phyloP scores from a whole-genome alignment of 1,140 invertebrate genomes.

The Scaptomyza graminum region DNA sequence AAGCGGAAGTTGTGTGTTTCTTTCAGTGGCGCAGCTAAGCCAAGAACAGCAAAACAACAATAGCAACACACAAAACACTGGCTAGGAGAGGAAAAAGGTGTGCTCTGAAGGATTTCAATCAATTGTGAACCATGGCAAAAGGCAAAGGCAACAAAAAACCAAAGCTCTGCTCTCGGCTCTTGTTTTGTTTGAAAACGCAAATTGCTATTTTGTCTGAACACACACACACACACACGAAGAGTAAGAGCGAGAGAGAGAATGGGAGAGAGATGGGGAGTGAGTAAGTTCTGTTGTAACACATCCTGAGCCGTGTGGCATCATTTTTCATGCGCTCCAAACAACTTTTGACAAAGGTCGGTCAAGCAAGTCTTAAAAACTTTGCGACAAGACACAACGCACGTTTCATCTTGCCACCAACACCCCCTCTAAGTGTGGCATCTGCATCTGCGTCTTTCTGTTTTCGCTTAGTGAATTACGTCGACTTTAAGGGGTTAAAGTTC shows the following conservation, averaged over 20 bases:
- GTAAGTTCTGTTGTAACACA: conserved; percentile 63
- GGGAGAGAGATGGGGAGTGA: neutral
- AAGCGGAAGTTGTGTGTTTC: conserved; percentile 70
- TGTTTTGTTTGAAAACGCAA: conserved; percentile 73
- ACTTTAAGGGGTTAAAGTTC: conserved; percentile 80
- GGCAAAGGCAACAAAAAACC: conserved; percentile 67
- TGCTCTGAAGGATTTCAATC: conserved; percentile 79
- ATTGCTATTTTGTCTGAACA: conserved; percentile 77
- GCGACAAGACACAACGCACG: conserved; percentile 81
- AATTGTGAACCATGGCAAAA: conserved; percentile 71
- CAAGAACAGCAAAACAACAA: conserved; percentile 46
- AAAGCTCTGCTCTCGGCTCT: conserved; percentile 61
- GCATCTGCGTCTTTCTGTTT: conserved; percentile 48
- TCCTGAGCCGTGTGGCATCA: conserved; percentile 73
- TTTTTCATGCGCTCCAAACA: conserved; percentile 79
- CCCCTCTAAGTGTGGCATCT: conserved; percentile 20
- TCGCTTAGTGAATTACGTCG: conserved; percentile 79
- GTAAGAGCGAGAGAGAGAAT: neutral
- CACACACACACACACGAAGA: conserved; percentile 40
- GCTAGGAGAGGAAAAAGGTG: conserved; percentile 56
- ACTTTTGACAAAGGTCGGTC: conserved; percentile 82
- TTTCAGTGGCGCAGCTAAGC: conserved; percentile 19
- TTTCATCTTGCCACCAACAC: conserved; percentile 40
- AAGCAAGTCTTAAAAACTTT: conserved; percentile 82
- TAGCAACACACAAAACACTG: conserved; percentile 40